These are phyloP conservation scores for Saxicola maurus DNA, from an alignment of 2,797 vertebrate species.

Conservation along the genomic window DNA sequence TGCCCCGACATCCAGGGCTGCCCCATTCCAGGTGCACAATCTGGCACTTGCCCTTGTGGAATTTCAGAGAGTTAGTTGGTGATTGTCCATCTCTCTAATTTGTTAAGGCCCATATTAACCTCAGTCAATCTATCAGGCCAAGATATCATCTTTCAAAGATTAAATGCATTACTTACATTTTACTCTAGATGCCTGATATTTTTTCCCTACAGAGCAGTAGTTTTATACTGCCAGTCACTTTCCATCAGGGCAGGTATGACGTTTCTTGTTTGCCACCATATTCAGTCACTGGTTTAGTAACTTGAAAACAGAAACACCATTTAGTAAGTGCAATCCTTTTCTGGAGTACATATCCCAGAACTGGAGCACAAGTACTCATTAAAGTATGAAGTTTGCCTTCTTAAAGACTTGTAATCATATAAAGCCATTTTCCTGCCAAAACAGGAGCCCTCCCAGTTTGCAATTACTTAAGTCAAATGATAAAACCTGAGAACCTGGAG, in stretches of 20 bases:
- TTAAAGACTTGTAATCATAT: not conserved
- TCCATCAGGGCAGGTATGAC: not conserved
- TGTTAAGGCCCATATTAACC: not conserved
- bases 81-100: not conserved
- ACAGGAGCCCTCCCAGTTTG: not conserved
- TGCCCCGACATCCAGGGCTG: fast-evolving
- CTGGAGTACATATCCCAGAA: not conserved
- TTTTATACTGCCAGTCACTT: not conserved
- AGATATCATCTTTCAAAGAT: not conserved
- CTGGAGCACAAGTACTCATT: not conserved
- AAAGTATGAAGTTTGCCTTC: not conserved
- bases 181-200: not conserved
- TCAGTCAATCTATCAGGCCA: not conserved
- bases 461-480: not conserved
- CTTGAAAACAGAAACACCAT: not conserved
- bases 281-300: not conserved
- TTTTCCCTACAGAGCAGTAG: not conserved
- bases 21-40: not conserved
- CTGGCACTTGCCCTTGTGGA: not conserved
- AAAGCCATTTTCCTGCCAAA: not conserved
- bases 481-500: not conserved
- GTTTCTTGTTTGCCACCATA: not conserved
- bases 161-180: not conserved
- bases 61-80: not conserved
- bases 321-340: not conserved